Evolutionary conservation across 2,113 vertebrate species (phyloP).

Genomic region (Falco punctatus): DNA sequence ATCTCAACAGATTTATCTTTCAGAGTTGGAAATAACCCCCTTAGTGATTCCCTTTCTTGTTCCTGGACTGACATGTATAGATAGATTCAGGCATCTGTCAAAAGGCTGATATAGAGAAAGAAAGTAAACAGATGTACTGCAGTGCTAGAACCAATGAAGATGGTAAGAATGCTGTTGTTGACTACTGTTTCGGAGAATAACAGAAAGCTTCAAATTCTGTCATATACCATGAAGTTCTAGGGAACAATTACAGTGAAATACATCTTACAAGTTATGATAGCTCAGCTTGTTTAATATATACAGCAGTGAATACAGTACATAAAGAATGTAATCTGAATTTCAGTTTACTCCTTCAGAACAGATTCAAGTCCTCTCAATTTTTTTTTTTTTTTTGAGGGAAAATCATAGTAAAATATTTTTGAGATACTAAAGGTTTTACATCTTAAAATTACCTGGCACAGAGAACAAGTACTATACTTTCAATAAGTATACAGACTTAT

Average conservation of each 20-base stretch:
- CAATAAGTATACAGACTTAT: not conserved
- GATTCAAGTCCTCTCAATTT: not conserved
- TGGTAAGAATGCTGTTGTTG: not conserved
- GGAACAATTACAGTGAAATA: not conserved
- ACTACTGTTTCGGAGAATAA: not conserved
- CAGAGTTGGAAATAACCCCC: not conserved
- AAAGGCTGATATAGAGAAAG: not conserved
- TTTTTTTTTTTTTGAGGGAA: not conserved
- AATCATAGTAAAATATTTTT: not conserved
- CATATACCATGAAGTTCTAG: not conserved
- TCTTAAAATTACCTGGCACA: not conserved
- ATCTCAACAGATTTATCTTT: not conserved
- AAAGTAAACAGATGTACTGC: not conserved
- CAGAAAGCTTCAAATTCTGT: not conserved
- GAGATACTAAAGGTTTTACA: not conserved
- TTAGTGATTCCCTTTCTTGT: not conserved
- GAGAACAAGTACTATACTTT: not conserved
- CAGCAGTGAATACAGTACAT: not conserved
- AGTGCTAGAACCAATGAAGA: not conserved
- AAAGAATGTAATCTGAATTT: not conserved
- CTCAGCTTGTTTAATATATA: not conserved
- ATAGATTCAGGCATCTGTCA: not conserved
- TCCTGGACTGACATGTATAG: not conserved
- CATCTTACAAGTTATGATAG: not conserved
- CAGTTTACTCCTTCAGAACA: not conserved